phyloP scores from a whole-genome alignment of 2,113 vertebrate genomes.

The Anas platyrhynchos region DNA sequence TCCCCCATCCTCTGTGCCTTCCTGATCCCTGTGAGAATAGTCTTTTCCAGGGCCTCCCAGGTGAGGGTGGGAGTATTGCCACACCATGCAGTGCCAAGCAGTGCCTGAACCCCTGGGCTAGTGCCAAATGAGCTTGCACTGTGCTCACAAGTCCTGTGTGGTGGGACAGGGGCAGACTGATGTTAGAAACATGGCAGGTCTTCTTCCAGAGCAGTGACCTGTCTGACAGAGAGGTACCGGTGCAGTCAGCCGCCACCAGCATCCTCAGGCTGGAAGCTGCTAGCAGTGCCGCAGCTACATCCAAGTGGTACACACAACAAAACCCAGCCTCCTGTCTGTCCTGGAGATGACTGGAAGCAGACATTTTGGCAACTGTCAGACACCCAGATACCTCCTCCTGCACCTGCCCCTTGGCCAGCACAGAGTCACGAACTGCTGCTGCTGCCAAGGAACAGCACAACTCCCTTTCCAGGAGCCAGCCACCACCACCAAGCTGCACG shows the following conservation, averaged over 20 bases:
- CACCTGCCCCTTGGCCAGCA: not conserved
- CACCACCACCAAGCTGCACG: not conserved
- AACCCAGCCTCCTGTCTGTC: not conserved
- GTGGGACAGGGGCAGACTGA: not conserved
- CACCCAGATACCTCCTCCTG: not conserved
- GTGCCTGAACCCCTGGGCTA: not conserved
- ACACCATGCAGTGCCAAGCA: not conserved
- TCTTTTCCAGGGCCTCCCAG: not conserved
- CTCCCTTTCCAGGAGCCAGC: not conserved
- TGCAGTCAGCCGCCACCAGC: not conserved
- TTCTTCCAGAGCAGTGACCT: not conserved
- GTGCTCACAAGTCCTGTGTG: not conserved
- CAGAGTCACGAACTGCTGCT: not conserved
- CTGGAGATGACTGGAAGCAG: not conserved
- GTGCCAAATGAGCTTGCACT: not conserved
- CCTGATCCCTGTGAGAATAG: not conserved
- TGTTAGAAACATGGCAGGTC: not conserved
- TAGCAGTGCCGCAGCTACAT: not conserved
- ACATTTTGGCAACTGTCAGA: not conserved
- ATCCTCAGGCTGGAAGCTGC: not conserved
- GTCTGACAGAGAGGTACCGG: not conserved
- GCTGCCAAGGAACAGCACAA: not conserved
- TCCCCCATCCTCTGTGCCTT: not conserved
- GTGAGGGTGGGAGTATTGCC: not conserved
- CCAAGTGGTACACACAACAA: not conserved